Percentiles rank a stretch among this genome's conserved stretches.
Conservation (phyloP, 1,140 invertebrate genomes). For the Lasioglossum baleicum region DNA sequence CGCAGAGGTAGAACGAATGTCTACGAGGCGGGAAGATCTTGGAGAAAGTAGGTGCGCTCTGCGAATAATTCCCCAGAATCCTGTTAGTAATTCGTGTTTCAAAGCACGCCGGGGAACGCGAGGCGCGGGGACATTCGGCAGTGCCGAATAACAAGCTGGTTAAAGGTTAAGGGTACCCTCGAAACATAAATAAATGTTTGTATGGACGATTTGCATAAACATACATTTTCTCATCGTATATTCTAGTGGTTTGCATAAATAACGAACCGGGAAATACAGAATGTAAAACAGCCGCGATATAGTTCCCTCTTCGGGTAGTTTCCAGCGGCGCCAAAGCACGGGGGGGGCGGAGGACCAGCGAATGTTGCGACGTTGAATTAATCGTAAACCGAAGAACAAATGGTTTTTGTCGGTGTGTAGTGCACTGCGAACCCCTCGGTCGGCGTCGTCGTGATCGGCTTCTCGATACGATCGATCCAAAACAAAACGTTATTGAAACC, state of each 20-base stretch:
- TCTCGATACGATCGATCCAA: neutral
- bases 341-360: neutral
- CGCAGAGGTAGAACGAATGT: no score
- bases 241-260: conserved; percentile 72
- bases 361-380: conserved; percentile 48
- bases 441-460: no score
- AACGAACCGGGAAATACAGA: conserved; percentile 72
- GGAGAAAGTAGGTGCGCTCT: neutral
- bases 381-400: conserved; percentile 27
- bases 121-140: neutral
- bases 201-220: conserved; percentile 59
- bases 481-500: conserved; percentile 11
- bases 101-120: neutral
- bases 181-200: conserved; percentile 64
- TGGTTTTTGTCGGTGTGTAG: neutral
- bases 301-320: conserved; percentile 13
- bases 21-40: neutral
- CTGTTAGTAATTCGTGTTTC: neutral
- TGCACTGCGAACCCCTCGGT: no score
- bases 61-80: conserved; percentile 20
- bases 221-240: conserved; percentile 71
- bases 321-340: no score
- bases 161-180: conserved; percentile 59
- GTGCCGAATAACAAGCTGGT: conserved; percentile 24
- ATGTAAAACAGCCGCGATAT: conserved; percentile 64